Base-by-base conservation (phyloP, 2,888 invertebrate species). In the Ennomos fuscantarius region DNA sequence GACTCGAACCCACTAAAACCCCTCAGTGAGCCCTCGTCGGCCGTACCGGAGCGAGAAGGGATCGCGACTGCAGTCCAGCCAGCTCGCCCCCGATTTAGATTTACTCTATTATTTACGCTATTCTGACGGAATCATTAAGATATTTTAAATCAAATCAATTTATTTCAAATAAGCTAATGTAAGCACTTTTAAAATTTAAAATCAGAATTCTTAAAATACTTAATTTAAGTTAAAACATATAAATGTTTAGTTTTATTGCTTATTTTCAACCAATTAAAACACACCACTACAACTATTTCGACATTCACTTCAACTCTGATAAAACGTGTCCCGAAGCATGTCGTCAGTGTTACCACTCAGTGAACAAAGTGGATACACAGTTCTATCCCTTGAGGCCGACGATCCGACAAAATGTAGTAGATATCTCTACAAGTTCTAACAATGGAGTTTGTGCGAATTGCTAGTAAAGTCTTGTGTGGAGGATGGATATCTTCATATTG, bases 351-450 rank as follows among this genome's bases (percentile, higher is more conserved):
- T 42, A 34, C 36, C 41, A 50, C 42, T 54, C 41, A 31, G 40
- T 45, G 49, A 49, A 53, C 52, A 53, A 56, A 52, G 58, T 58
- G 52, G 40, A 53, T 53, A 56, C 52, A 49, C 41, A 49, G 55
- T 45, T 49, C 53, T 36, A 33, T 56, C 59, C 61, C 64, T 55
- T 8, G 55, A 48, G 65, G 58, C 46, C 6, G 42, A 34, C n/a
- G 34, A 11, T 41, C 15, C 51, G 35, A 41, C 45, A 32, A 36
- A 41, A 13, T 39, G 24, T 48, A 46, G 33, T 8, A 37, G 12
- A 49, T 39, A 39, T 49, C 39, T 47, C 35, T 9, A 57, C 63
- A 54, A 59, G 58, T 51, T 54, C 35, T 12, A 41, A 47, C 34
- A 37, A 44, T 47, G 44, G 53, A 49, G 54, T 56, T 58, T 55